Conservation (phyloP, 2,113 vertebrate species). For the Suricata suricatta region DNA sequence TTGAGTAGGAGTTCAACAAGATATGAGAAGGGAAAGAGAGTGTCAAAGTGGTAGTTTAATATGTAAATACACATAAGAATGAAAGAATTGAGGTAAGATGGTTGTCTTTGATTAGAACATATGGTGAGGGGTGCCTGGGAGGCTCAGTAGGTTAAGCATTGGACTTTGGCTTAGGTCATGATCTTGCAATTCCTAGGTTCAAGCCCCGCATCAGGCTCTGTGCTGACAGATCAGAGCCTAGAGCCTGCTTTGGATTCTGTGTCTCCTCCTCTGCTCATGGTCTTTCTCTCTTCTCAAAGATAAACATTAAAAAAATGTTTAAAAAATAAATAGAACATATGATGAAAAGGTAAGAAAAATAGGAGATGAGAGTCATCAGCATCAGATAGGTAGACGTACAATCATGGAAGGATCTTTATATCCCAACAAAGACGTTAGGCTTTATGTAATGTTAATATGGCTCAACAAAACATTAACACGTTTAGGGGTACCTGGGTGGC, state of each 20-base stretch:
- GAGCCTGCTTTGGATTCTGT: no score
- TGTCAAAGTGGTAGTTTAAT: not conserved
- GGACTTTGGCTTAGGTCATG: no score
- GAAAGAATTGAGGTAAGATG: not conserved
- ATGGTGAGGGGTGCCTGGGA: not conserved
- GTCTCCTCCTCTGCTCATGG: no score
- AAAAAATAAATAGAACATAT: not conserved
- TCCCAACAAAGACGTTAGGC: not conserved
- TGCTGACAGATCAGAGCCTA: no score
- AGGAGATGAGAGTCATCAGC: not conserved
- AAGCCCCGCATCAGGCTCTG: no score
- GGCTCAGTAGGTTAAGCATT: no score
- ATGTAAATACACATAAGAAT: not conserved
- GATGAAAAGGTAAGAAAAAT: not conserved
- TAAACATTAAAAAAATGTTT: no score
- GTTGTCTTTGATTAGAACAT: not conserved
- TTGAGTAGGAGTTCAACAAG: not conserved
- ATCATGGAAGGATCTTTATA: not conserved
- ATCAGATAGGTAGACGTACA: no score
- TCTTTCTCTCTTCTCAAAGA: no score
- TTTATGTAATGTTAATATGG: not conserved
- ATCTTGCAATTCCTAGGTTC: no score
- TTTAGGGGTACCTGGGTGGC: not conserved
- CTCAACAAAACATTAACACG: not conserved
- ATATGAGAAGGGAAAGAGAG: not conserved